Evolutionary conservation across 2,797 vertebrate species (phyloP), one percentile per base, ranked within the genome.

Genomic region (Hirundo rustica): DNA sequence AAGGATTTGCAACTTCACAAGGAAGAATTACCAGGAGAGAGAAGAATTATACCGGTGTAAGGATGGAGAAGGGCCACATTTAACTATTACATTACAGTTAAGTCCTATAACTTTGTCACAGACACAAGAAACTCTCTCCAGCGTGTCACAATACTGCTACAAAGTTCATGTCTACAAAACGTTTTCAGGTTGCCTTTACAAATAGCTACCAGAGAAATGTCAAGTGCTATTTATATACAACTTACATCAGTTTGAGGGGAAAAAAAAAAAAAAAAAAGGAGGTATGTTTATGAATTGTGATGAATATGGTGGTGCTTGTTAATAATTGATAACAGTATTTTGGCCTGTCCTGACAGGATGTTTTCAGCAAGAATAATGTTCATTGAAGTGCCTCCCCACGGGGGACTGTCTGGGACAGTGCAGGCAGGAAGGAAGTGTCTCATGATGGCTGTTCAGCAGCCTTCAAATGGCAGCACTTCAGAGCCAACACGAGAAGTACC

Each of bases 301-400:
- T 89, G 86, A 95, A 94, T 86, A 92, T 55, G 70, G 85, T 72
- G 40, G 73, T 76, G 95, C 70, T 96, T 94, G 92, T 89, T 96
- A 96, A 91, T 95, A 96, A 97, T 93, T 96, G 95, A 95, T 96
- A 96, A 96, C 93, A 96, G 95, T 91, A 91, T 95, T 96, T 94
- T 95, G 91, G 96, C 92, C 85, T 91, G 87, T 68, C 40, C 70
- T 88, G 85, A 83, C 92, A 96, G 95, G 93, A 95, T 94, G 94
- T 96, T 97, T 96, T 95, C 85, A 90, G 73, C 54, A 94, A 93
- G 93, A 95, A 95, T 93, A 96, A 94, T 90, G 96, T 65, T 96
- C 96, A 94, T 54, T 94, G 65, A 95, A 95, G 93, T 84, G 71
- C 93, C 93, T 96, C 95, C 94, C 95, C 92, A 94, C 94, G 73